phyloP scores from a whole-genome alignment of 1,140 invertebrate genomes.

The Papilio polyxenes region DNA sequence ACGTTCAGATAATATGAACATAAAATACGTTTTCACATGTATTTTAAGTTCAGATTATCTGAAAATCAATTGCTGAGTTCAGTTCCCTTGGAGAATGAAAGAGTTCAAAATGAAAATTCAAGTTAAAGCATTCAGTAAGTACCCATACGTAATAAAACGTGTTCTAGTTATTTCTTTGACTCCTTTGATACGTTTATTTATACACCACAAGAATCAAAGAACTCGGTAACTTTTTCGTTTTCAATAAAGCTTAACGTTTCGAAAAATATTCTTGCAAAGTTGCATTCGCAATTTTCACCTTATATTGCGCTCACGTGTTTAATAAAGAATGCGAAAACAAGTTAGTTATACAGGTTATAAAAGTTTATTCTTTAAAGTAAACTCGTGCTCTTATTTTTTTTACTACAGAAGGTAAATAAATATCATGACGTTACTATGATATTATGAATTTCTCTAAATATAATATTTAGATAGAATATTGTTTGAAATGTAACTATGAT shows the following conservation, averaged over 20 bases:
- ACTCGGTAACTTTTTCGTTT: slow-evolving; percentile 2
- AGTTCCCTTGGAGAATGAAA: background rate
- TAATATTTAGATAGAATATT: too few relatives aligned
- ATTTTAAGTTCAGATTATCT: background rate
- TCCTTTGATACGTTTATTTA: background rate
- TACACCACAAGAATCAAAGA: background rate
- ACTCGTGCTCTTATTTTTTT: background rate
- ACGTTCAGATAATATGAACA: too few relatives aligned
- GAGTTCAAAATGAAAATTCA: background rate
- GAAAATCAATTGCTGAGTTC: background rate
- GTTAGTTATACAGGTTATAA: background rate
- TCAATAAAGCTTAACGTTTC: slow-evolving; percentile 7
- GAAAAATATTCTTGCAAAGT: slow-evolving; percentile 17
- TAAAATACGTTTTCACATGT: too few relatives aligned
- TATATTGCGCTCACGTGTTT: background rate
- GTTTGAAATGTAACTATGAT: too few relatives aligned
- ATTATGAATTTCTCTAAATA: too few relatives aligned
- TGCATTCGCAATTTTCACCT: background rate
- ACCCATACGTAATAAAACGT: background rate
- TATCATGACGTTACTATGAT: too few relatives aligned
- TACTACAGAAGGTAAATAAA: too few relatives aligned
- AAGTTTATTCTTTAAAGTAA: background rate
- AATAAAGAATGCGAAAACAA: slow-evolving; percentile 9
- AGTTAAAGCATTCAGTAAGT: background rate
- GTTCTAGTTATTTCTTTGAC: background rate